Conservation (phyloP, 2,888 invertebrate genomes). For the Troilus luridus region DNA sequence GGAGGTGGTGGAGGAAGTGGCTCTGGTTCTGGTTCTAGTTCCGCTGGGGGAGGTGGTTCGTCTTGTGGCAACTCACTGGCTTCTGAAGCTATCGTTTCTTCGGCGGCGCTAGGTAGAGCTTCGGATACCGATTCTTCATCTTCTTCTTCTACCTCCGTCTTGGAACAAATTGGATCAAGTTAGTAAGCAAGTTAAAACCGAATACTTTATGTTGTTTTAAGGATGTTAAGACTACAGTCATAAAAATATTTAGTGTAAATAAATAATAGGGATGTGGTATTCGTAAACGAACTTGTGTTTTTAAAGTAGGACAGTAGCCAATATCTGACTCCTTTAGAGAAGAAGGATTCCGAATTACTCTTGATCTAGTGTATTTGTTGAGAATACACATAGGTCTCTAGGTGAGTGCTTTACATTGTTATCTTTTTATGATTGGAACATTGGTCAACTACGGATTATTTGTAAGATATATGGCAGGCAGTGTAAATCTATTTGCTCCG, state of each 20-base stretch:
- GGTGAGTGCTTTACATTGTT: too few species aligned
- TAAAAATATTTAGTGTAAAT: not conserved
- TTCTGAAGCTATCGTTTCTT: slow-evolving; percentile 62
- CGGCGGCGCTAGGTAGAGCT: slow-evolving; percentile 56
- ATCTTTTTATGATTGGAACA: too few species aligned
- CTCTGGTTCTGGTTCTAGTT: slow-evolving; percentile 65
- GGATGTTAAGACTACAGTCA: not conserved
- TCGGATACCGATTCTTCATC: slow-evolving; percentile 60
- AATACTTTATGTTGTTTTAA: not conserved
- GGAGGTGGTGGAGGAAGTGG: slow-evolving; percentile 62
- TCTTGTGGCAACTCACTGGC: slow-evolving; percentile 66
- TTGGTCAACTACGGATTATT: too few species aligned
- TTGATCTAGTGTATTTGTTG: too few species aligned
- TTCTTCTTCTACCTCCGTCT: slow-evolving; percentile 10
- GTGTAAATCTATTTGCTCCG: too few species aligned
- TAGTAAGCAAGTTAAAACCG: not conserved
- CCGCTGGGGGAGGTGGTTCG: slow-evolving; percentile 67
- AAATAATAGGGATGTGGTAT: too few species aligned
- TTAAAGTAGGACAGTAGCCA: too few species aligned
- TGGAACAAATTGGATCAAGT: not conserved
- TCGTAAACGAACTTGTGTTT: too few species aligned
- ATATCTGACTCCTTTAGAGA: too few species aligned
- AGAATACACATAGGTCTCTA: too few species aligned
- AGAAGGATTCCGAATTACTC: too few species aligned
- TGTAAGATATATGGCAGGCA: too few species aligned